Conservation (phyloP, 2,888 invertebrate species). For the Onthophagus sagittarius region DNA sequence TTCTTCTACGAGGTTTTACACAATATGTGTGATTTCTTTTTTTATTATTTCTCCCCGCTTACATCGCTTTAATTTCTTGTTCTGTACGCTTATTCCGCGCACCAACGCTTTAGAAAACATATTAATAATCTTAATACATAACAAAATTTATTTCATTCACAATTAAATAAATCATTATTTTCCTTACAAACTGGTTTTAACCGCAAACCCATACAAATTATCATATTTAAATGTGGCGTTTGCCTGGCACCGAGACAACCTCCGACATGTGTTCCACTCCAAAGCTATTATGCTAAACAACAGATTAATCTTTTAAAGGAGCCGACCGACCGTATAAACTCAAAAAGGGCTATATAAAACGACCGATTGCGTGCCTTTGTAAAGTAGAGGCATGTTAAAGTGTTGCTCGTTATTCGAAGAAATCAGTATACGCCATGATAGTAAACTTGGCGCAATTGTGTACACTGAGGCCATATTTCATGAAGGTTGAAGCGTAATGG, state of each 20-base stretch:
- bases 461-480: neutral
- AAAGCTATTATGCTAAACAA: slow-evolving; percentile 21
- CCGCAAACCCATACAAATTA: neutral
- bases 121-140: too few relatives aligned
- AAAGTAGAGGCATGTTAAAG: neutral
- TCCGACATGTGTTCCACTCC: slow-evolving; percentile 21
- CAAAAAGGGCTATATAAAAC: neutral
- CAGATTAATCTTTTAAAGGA: slow-evolving; percentile 18
- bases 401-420: neutral
- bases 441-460: neutral
- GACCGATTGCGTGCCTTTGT: neutral
- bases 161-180: too few relatives aligned
- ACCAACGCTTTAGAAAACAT: too few relatives aligned
- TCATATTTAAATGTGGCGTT: slow-evolving; percentile 7
- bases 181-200: neutral
- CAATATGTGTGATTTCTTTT: too few relatives aligned
- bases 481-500: neutral
- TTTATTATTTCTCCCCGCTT: too few relatives aligned
- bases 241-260: slow-evolving; percentile 13
- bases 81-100: too few relatives aligned
- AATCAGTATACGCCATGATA: neutral
- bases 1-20: too few relatives aligned
- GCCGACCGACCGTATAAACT: neutral
- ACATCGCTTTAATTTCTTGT: too few relatives aligned
- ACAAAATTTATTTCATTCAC: too few relatives aligned